Base-by-base conservation (phyloP, 2,888 invertebrate species). In the Polymixis lichenea region DNA sequence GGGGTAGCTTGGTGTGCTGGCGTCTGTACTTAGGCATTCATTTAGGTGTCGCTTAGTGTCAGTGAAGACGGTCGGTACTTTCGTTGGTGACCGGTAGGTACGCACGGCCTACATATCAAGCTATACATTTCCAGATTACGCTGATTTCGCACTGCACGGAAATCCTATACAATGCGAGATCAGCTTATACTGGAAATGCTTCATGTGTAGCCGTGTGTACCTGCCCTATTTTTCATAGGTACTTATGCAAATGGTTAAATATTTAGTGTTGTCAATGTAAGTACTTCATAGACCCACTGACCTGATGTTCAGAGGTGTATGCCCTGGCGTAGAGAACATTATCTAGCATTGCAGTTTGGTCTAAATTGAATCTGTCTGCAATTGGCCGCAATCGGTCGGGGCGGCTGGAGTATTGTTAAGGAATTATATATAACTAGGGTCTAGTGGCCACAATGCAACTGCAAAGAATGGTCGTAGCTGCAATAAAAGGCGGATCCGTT, bases 251-350 rank as follows among this genome's bases (percentile, higher is more conserved):
- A 38, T 38, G 38, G 38, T 6, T 38, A 38, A 38, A 38, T 38
- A 38, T 38, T 38, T 38, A 38, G 38, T 38, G 38, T 32, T 25
- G 19, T 56, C n/a, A 66, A 17, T 38, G 38, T 56, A 55, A 17
- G 6, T 28, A 76, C 11, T 72, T 46, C n/a, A 64, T 53, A 2
- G 11, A 55, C 38, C 32, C 17, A 76, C 73, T 77, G 88, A 96
- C 97, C 94, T 98, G 98, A 93, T 98, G 98, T 91, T 98, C 98
- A 76, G 98, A 98, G 75, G 98, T 98, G 91, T 98, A 98, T 17
- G 98, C 98, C 90, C 98, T 96, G n/a, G 98, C 98, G 91, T 98
- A 98, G 0, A 98, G 94, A 17, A 98, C 97, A 91, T 98, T 98
- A 88, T 98, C 98, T 81, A 98, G 92, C 28, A 98, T 98, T 43